phyloP scores from a whole-genome alignment of 2,888 invertebrate genomes.

The Acanthoscelides obtectus region DNA sequence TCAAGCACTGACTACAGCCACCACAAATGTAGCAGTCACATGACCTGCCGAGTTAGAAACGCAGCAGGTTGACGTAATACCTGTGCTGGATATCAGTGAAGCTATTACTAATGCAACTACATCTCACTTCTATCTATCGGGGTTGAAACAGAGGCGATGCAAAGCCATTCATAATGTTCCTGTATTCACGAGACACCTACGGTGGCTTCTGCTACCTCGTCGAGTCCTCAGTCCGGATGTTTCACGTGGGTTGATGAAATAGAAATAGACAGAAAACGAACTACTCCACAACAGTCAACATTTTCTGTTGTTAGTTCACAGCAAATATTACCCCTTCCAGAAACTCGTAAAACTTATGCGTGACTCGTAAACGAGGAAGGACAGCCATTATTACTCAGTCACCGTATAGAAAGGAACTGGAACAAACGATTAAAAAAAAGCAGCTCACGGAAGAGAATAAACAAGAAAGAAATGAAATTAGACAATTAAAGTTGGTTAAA shows the following conservation, averaged over 20 bases:
- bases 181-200: background rate
- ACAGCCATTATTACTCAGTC: background rate
- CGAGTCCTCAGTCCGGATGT: background rate
- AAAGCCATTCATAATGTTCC: background rate
- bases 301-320: background rate
- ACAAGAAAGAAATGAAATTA: background rate
- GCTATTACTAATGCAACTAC: no score
- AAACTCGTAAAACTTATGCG: background rate
- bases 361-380: background rate
- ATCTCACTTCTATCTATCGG: background rate
- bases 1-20: no score
- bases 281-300: background rate
- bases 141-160: background rate
- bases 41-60: no score
- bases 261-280: background rate
- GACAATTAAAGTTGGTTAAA: no score
- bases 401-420: background rate
- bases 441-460: background rate
- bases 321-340: background rate
- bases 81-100: no score
- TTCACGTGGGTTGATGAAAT: no score
- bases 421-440: slow-evolving; percentile 2
- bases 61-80: no score
- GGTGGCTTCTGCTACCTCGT: no score
- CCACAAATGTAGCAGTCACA: background rate